Evolutionary conservation across 2,797 vertebrate genomes (phyloP).

Genomic region (Karalla daura): DNA sequence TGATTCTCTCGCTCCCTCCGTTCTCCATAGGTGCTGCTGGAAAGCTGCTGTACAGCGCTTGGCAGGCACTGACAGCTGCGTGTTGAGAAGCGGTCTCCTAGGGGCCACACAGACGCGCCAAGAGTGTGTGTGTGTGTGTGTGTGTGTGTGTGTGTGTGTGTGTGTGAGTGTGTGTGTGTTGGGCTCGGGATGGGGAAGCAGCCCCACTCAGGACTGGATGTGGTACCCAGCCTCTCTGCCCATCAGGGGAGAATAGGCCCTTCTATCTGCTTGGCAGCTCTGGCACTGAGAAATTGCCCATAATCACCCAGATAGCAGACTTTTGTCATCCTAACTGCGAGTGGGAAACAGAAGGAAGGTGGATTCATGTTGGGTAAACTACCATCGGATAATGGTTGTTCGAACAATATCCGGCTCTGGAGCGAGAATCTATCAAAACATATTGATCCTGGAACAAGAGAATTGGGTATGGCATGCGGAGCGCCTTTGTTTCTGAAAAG

Average conservation of each 20-base stretch:
- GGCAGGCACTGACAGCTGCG: conserved; percentile 77
- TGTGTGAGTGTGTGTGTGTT: conserved; percentile 64
- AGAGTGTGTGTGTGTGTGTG: conserved; percentile 60
- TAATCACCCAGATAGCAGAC: conserved; percentile 86
- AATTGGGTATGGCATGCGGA: conserved; percentile 83
- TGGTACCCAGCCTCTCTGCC: conserved; percentile 76
- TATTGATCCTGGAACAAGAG: conserved; percentile 87
- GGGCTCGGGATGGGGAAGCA: conserved; percentile 64
- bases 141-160: conserved; percentile 69
- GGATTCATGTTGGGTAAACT: conserved; percentile 88
- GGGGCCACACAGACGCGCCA: conserved; percentile 60
- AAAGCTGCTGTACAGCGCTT: conserved; percentile 58
- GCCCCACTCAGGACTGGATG: conserved; percentile 66
- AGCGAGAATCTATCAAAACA: conserved; percentile 87
- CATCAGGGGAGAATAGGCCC: conserved; percentile 81
- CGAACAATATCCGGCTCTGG: conserved; percentile 85
- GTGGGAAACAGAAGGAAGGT: conserved; percentile 79
- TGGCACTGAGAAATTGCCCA: conserved; percentile 86
- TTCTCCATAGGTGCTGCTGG: conserved; percentile 62
- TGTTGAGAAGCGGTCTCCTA: conserved; percentile 77
- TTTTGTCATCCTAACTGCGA: conserved; percentile 84
- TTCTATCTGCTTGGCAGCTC: conserved; percentile 80
- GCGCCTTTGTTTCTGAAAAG: conserved; percentile 85
- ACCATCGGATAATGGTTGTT: conserved; percentile 86
- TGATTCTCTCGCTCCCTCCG: conserved; percentile 44